Evolutionary conservation across 1,140 invertebrate species (phyloP).

Genomic region (Helicoverpa zea): DNA sequence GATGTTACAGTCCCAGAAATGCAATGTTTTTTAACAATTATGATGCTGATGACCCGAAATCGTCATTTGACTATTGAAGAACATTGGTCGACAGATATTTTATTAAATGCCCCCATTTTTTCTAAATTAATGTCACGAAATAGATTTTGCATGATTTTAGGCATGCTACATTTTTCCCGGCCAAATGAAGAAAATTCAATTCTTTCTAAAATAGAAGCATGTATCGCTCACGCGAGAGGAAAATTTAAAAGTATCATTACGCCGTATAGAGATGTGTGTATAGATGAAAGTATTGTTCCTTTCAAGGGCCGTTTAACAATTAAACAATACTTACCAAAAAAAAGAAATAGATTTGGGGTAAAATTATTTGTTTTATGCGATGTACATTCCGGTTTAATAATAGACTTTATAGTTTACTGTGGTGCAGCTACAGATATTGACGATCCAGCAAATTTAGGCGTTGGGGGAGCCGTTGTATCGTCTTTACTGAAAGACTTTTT

Average conservation of each 20-base stretch:
- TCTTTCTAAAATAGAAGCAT: background rate
- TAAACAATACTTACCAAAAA: conserved; percentile 16
- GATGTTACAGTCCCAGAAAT: no score
- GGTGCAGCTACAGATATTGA: conserved; percentile 14
- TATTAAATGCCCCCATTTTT: background rate
- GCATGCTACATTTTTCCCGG: conserved; percentile 3
- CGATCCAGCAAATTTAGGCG: conserved; percentile 16
- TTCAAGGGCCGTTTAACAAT: conserved; percentile 20
- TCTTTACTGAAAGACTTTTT: background rate
- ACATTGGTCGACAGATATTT: background rate
- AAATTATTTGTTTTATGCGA: conserved; percentile 16
- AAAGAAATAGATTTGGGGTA: conserved; percentile 17
- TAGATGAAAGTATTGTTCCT: conserved; percentile 15
- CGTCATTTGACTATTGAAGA: background rate
- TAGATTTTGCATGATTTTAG: background rate
- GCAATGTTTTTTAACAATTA: no score
- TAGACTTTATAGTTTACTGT: conserved; percentile 26
- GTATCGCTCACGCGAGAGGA: background rate
- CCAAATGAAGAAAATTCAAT: background rate
- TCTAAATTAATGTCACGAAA: background rate
- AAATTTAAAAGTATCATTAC: conserved; percentile 4
- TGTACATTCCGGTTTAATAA: conserved; percentile 10
- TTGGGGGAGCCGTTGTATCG: conserved; percentile 2
- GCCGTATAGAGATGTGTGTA: conserved; percentile 4
- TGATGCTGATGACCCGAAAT: conserved; percentile 11